Base-by-base conservation (phyloP, 2,113 vertebrate genomes). In the Dromaius novaehollandiae region DNA sequence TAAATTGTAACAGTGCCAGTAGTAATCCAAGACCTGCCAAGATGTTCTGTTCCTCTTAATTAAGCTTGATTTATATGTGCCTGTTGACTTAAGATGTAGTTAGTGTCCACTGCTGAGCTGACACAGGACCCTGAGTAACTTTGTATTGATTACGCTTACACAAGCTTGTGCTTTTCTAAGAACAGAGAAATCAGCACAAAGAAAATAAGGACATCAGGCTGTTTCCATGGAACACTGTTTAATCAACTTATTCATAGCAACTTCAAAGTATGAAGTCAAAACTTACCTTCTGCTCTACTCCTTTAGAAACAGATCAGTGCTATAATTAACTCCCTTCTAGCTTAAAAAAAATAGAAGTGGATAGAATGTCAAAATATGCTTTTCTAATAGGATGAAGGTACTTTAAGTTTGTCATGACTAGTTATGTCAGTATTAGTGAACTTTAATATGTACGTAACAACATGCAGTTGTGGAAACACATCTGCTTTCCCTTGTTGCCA, bases 101-200 rank as follows among this genome's bases (percentile, higher is more conserved):
- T 93, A 77, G 75, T 93, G 94, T 96, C 93, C 95, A 84, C 79
- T 96, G 89, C 93, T 84, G 82, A 86, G 91, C 95, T 84, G 87
- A 88, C 92, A 86, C 85, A 71, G 69, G 93, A 93, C 95, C 97
- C 97, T 97, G 97, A 97, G 97, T 93, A 96, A 95, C 88, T 96
- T 66, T 83, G 75, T 95, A 95, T 96, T 95, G 95, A 92, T 94
- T 90, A 94, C 0, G 42, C 94, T 96, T 94, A 89, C 2, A 55
- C 50, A 95, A 96, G 95, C 89, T 97, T 97, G 96, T 96, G 96
- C 96, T 97, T 97, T 97, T 96, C 93, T 93, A 95, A 94, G 94
- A 96, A 94, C 65, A 75, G 2, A 91, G 91, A 95, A 93, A 56
- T n/a, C 55, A 93, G 70, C 84, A 91, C 65, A 42, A 89, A 95